These are phyloP conservation scores for Drosophila ezoana DNA, from an alignment of 2,888 invertebrate species.

Conservation along the genomic window DNA sequence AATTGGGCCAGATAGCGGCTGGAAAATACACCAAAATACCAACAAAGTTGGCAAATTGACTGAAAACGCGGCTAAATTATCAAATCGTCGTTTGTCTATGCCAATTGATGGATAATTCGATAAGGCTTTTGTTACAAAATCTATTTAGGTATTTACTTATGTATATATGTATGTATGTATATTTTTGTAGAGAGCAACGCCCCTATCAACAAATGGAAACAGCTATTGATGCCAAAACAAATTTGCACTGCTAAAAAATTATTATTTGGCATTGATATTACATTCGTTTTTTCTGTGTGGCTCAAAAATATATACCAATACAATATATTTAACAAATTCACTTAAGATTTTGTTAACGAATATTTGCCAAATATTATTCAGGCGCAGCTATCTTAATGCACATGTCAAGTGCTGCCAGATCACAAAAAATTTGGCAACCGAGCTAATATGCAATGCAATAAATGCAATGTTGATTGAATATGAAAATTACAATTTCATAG, in stretches of 20 bases:
- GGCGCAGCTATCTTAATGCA: not conserved
- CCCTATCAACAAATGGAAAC: constrained; percentile 1
- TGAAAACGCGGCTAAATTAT: constrained; percentile 63
- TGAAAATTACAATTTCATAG: too few relatives aligned
- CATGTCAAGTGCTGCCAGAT: not conserved
- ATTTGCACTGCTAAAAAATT: not conserved
- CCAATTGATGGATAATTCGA: constrained; percentile 51
- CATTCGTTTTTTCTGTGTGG: too few relatives aligned
- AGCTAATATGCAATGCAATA: too few relatives aligned
- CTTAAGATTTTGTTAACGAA: not conserved
- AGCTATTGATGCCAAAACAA: constrained; percentile 7
- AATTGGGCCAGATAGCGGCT: constrained; percentile 65
- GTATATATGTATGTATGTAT: not conserved
- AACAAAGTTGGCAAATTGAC: constrained; percentile 43
- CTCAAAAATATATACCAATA: not conserved
- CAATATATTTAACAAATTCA: too few relatives aligned
- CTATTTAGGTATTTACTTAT: not conserved
- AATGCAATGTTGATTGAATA: too few relatives aligned
- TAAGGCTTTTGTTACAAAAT: constrained; percentile 33
- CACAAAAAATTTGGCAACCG: not conserved
- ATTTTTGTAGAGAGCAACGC: not conserved
- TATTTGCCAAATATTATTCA: not conserved
- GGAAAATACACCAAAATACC: constrained; percentile 28
- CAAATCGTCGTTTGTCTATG: constrained; percentile 48
- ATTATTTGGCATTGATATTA: not conserved